Conservation (phyloP, 2,888 invertebrate genomes). For the Drosophila prolongata region DNA sequence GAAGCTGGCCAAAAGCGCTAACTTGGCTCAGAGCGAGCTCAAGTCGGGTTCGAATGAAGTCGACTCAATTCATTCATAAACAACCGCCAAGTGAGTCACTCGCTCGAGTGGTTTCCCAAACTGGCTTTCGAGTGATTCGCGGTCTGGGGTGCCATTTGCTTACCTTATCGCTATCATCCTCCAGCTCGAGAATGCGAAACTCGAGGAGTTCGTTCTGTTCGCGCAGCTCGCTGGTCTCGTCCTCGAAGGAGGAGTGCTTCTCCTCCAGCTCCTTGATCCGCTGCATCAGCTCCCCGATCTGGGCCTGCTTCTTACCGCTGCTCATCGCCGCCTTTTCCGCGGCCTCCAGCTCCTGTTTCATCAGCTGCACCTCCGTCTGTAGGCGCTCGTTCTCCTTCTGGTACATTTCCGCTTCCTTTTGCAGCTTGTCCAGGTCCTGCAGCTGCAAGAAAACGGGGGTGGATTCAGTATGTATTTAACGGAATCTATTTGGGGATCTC, state of each 20-base stretch:
- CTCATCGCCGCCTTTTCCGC: constrained; percentile 85
- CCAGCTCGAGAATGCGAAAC: constrained; percentile 91
- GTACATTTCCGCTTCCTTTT: constrained; percentile 83
- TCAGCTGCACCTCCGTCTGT: constrained; percentile 84
- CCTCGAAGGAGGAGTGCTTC: constrained; percentile 86
- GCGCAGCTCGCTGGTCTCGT: constrained; percentile 89
- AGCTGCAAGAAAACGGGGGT: constrained; percentile 53
- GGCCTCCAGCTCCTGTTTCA: constrained; percentile 85
- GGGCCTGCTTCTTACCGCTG: constrained; percentile 74
- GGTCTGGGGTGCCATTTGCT: not conserved
- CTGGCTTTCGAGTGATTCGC: constrained; percentile 51
- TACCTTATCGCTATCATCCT: constrained; percentile 87
- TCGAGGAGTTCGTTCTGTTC: constrained; percentile 93
- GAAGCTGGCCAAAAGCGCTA: constrained; percentile 29
- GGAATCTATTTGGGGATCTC: not conserved
- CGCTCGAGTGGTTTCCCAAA: constrained; percentile 46
- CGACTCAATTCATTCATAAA: constrained; percentile 75
- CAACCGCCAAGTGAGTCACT: constrained; percentile 32
- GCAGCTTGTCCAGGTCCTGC: constrained; percentile 83
- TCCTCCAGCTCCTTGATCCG: constrained; percentile 85
- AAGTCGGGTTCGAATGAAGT: constrained; percentile 14
- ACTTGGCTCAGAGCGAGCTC: constrained; percentile 16
- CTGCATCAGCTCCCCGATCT: constrained; percentile 81
- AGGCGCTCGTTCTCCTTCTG: constrained; percentile 84
- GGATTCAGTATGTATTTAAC: not conserved